phyloP scores from a whole-genome alignment of 1,140 invertebrate species.

The Heterodera schachtii region DNA sequence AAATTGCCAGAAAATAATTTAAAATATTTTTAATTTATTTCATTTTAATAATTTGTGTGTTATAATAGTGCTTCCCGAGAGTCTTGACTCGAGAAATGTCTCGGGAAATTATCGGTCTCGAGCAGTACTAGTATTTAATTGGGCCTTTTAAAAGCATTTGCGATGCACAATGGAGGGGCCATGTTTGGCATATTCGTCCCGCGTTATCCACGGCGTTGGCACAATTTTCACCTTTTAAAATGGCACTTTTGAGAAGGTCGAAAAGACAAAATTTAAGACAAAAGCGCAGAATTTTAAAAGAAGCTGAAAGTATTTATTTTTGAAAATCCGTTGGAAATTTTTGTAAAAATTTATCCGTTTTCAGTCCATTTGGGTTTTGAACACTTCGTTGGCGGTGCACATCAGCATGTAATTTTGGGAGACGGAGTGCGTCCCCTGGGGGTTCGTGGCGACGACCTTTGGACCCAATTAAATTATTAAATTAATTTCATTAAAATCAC shows the following conservation, averaged over 20 bases:
- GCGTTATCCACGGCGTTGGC: too few species aligned
- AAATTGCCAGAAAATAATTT: too few species aligned
- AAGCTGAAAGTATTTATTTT: neutral
- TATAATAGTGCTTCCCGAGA: too few species aligned
- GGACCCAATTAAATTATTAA: constrained; percentile 39
- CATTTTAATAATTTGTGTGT: too few species aligned
- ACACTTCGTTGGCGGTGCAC: constrained; percentile 52
- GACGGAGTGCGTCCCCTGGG: constrained; percentile 51
- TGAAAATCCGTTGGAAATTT: neutral
- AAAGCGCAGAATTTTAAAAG: too few species aligned
- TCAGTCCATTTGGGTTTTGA: constrained; percentile 45
- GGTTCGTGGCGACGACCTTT: constrained; percentile 50
- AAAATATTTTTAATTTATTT: too few species aligned
- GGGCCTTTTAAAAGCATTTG: neutral
- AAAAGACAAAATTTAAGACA: too few species aligned
- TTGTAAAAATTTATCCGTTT: too few species aligned
- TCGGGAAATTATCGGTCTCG: too few species aligned
- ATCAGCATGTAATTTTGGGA: constrained; percentile 46
- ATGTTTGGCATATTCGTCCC: too few species aligned
- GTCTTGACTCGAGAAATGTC: too few species aligned
- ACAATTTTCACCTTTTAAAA: neutral
- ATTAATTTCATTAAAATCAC: constrained; percentile 48
- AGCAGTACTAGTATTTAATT: neutral
- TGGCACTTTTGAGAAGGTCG: neutral
- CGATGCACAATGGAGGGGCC: neutral